Conservation (phyloP, 2,888 invertebrate genomes). For the Conistra vaccinii region DNA sequence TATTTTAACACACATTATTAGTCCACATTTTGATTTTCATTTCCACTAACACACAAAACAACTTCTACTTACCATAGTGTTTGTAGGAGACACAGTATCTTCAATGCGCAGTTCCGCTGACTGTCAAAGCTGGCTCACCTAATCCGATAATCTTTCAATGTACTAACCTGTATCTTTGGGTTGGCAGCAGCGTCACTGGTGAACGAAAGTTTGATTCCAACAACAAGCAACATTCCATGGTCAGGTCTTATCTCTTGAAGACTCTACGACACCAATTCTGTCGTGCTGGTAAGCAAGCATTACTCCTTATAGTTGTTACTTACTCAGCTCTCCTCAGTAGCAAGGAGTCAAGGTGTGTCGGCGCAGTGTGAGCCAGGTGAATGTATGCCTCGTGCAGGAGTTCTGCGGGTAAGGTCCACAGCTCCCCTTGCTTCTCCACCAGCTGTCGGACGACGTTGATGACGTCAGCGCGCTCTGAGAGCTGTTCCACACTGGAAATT, state of each 20-base stretch:
- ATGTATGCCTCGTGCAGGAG: slow-evolving; percentile 96
- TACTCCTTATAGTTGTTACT: slow-evolving; percentile 70
- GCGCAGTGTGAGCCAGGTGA: slow-evolving; percentile 96
- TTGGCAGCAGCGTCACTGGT: background rate
- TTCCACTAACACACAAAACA: background rate
- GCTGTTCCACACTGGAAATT: slow-evolving; percentile 91
- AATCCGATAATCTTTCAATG: background rate
- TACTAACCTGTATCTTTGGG: slow-evolving; percentile 12
- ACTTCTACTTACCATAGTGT: background rate
- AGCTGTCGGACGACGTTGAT: slow-evolving; percentile 95
- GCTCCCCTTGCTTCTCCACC: slow-evolving; percentile 92
- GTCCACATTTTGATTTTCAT: background rate
- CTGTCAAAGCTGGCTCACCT: background rate
- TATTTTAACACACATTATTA: background rate
- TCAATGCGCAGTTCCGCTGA: background rate
- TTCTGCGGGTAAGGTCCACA: slow-evolving; percentile 93
- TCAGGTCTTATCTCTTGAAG: background rate
- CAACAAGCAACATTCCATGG: background rate
- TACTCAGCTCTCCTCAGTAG: slow-evolving; percentile 89
- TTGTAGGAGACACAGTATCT: background rate
- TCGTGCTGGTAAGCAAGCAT: background rate
- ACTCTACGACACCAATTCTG: background rate
- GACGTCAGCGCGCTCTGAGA: slow-evolving; percentile 96
- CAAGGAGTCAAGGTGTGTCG: slow-evolving; percentile 94
- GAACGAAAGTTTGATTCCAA: background rate